Evolutionary conservation across 1,140 invertebrate genomes (phyloP), one percentile per base, ranked within the genome.

Genomic region (Polyergus mexicanus): DNA sequence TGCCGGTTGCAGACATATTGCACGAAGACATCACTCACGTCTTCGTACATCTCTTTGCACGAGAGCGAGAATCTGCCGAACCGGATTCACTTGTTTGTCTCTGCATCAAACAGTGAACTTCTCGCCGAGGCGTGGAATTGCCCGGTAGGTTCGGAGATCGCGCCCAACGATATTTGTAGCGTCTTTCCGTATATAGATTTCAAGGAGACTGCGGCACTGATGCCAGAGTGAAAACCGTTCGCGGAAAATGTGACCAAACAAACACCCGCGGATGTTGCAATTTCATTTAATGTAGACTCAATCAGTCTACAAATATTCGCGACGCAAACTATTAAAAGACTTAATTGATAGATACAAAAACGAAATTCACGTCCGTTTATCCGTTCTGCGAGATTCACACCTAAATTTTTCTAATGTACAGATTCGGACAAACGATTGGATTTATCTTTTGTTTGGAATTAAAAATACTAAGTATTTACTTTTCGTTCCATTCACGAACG

Each of bases 1-100:
- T 41, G 1, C 16, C 44, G 63, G 56, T 92, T 90, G 69, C 84
- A 93, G 92, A 91, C 85, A 85, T 77, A 91, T 77, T 93, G 92
- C 80, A 92, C 92, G 68, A 93, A 92, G 71, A 68, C 72, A 58
- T 71, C 91, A 75, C 88, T 93, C 32, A 85, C 88, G 28, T 85
- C 89, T 10, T 92, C 90, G 13, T 91, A 89, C 60, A 38, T 91
- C 71, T 88, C 87, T 1, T n/a, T 93, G 7, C 78, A 92, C 16
- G 92, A 93, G 51, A 84, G 86, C 56, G 86, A 85, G 28, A 35
- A 89, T 0, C 65, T 93, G 56, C 92, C 92, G 0, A 91, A 84
- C 63, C 89, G 90, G 4, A 77, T 93, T 56, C 88, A 86, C 38
- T 68, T 92, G 28, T 92, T 88, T 38, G 75, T 92, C 22, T 74